Base-by-base conservation (phyloP, 1,140 invertebrate genomes). In the Neodiprion pinetum region DNA sequence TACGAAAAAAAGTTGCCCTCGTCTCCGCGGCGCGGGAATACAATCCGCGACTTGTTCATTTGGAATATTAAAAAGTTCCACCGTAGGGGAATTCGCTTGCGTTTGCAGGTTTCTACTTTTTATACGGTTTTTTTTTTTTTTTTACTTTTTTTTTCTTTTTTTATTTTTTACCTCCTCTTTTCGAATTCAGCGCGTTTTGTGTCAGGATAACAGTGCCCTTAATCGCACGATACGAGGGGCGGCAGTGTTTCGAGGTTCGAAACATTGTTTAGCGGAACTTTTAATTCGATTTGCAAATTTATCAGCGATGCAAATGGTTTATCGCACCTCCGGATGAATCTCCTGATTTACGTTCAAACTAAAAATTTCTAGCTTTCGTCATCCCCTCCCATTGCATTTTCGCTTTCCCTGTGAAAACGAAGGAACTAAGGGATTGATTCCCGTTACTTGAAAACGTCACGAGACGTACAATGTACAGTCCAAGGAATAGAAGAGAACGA, bases 31-130 rank as follows among this genome's bases (percentile, higher is more conserved):
- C 28, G 28, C 28, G 1, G 28, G 28, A 40, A 40, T 40, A 40
- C 28, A 40, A 40, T 40, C 28, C 28, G 28, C 17, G 17, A 65
- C 61, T 65, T 65, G 12, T 69, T 69, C 67, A 69, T 69, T 69
- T 69, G 4, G 10, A 69, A 69, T 69, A 69, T 69, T 69, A 69
- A 14, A 69, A 69, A 69, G 67, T 69, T 69, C 11, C 21, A 7
- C 67, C 12, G 5, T 21, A 21, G 14, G 23, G 23, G 40, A 69
- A 69, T 69, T 69, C 21, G 67, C 67, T 69, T 69, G 11, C 67
- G 67, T 17, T 69, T 69, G 67, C 23, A 21, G 67, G 11, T 69
- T 69, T 61, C 4, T 61, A 4, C n/a, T 61, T 5, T 61, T 53
- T 53, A 11, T 2, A 53, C 14, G 9, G 14, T 53, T 53, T 1